These are phyloP conservation scores for Oryctes rhinoceros DNA, from an alignment of 1,140 invertebrate species.

Conservation along the genomic window DNA sequence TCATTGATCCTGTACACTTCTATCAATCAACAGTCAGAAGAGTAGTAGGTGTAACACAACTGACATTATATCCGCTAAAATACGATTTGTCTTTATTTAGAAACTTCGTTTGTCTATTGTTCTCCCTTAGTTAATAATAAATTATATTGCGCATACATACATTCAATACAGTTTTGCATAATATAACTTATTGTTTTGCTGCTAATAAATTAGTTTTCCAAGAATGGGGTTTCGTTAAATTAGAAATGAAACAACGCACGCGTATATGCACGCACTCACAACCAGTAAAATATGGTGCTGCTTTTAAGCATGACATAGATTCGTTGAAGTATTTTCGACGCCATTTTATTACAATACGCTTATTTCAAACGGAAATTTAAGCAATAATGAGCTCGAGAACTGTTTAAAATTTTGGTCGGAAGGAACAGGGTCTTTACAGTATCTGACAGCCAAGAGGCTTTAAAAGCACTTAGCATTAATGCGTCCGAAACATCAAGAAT, in stretches of 20 bases:
- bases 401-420: too few relatives aligned
- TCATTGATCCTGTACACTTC: constrained; percentile 7
- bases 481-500: too few relatives aligned
- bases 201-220: neutral
- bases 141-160: constrained; percentile 3
- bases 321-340: too few relatives aligned
- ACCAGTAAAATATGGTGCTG: too few relatives aligned
- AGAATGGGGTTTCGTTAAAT: neutral
- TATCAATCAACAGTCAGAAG: constrained; percentile 2
- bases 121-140: constrained; percentile 6
- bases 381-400: too few relatives aligned
- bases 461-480: too few relatives aligned
- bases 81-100: constrained; percentile 34
- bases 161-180: constrained; percentile 7
- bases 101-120: constrained; percentile 27
- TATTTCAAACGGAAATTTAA: too few relatives aligned
- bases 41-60: constrained; percentile 24
- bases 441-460: too few relatives aligned
- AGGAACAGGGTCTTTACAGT: too few relatives aligned
- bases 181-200: constrained; percentile 6
- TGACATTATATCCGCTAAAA: constrained; percentile 6
- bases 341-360: too few relatives aligned
- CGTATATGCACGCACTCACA: neutral
- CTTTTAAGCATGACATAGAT: too few relatives aligned
- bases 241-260: neutral